Evolutionary conservation across 1,140 invertebrate genomes (phyloP).

Genomic region (Brachionus plicatilis): DNA sequence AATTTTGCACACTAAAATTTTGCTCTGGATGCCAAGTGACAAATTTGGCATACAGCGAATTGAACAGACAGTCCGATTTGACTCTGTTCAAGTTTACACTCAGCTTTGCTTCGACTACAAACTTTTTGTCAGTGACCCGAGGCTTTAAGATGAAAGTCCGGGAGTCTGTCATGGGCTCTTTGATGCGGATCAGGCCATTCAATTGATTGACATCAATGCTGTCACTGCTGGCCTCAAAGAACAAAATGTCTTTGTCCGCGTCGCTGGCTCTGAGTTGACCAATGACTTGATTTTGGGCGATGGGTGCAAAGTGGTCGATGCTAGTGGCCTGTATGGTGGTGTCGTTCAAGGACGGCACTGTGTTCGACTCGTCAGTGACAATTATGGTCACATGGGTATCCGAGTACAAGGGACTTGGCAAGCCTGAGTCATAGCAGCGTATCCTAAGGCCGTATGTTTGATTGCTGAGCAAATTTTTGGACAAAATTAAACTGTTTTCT

Average conservation of each 20-base stretch:
- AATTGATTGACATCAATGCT: background rate
- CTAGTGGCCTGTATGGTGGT: background rate
- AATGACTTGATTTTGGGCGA: background rate
- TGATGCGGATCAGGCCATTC: background rate
- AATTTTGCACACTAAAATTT: background rate
- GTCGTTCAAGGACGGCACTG: background rate
- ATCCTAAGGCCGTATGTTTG: background rate
- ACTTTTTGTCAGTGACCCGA: constrained; percentile 5
- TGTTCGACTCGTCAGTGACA: constrained; percentile 26
- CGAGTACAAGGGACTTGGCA: background rate
- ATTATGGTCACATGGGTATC: background rate
- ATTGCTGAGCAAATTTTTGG: constrained; percentile 19
- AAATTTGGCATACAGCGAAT: constrained; percentile 22
- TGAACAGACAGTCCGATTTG: background rate
- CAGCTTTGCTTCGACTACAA: background rate
- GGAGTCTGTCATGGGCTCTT: background rate
- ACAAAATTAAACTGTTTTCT: constrained; percentile 23
- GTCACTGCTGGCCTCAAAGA: background rate
- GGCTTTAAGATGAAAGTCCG: background rate
- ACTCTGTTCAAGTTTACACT: background rate
- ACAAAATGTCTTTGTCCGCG: background rate
- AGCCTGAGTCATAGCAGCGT: constrained; percentile 26
- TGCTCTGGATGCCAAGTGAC: background rate
- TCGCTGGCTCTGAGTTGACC: background rate
- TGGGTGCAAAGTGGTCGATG: background rate